Base-by-base conservation (phyloP, 2,888 invertebrate species). In the Serrognathus titanus region DNA sequence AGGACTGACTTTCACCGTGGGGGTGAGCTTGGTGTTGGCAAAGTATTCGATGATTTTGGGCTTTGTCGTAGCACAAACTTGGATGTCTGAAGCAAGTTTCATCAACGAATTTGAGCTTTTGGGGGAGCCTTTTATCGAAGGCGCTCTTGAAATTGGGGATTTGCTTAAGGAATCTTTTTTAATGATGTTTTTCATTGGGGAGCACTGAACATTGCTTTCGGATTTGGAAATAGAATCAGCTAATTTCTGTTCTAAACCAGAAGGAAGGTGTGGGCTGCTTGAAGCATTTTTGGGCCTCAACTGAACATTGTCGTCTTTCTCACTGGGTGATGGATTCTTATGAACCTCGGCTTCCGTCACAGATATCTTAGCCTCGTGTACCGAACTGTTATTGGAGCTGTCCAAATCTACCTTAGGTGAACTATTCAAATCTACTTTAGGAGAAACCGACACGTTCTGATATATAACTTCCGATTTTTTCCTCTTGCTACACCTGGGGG, bases 1-100 rank as follows among this genome's bases (percentile, higher is more conserved):
- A 0, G 84, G 82, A 59, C 83, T 83, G 0, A 83, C 82, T 67
- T 84, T 84, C 59, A 84, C 80, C 51, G 76, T 75, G 50, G 81
- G 82, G 0, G 78, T 69, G 46, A 73, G 69, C 55, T 79, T 79
- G 2, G 79, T 74, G 16, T 10, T 53, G 1, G 55, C 10, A 36
- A 45, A 50, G 48, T 13, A 9, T 8, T 52, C 43, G 4, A 52
- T 43, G n/a, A 45, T 35, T 45, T 52, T 41, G 13, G 45, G 31
- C n/a, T 31, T 47, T 9, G 51, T 40, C 12, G 9, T 12, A 31
- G 6, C 7, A 16, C 16, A 16, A 2, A 1, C 3, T 16, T 16
- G 16, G 2, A 3, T 6, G 24, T 31, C 24, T 31, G 24, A 6
- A 3, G 24, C 1, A 1, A 31, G 24, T 7, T 31, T 31, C 24